Percentiles rank a stretch among this genome's conserved stretches.
These are phyloP conservation scores for Caenorhabditis becei DNA, from an alignment of 2,888 invertebrate species.

Conservation along the genomic window DNA sequence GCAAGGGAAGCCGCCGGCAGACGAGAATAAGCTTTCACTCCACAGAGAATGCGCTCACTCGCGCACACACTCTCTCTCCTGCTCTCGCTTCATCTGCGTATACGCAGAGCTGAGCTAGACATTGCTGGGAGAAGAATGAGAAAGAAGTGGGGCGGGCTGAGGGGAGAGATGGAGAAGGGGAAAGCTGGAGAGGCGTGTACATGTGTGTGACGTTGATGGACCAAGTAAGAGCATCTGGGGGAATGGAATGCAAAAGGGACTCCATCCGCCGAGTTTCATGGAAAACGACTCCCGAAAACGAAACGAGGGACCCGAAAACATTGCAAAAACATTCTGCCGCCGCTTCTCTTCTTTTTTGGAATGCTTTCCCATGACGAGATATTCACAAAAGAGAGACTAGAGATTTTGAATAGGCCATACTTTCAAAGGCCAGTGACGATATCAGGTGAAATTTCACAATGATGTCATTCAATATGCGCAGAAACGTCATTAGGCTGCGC, in stretches of 20 bases:
- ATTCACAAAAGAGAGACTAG: no score
- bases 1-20: constrained; percentile 30
- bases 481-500: background rate
- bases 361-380: background rate
- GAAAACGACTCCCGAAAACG: background rate
- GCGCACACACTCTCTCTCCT: constrained; percentile 6
- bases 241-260: constrained; percentile 12
- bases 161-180: constrained; percentile 19
- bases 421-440: background rate
- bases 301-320: background rate
- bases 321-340: background rate
- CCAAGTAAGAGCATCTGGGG: constrained; percentile 51
- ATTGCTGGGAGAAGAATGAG: constrained; percentile 24
- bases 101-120: background rate
- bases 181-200: constrained; percentile 18
- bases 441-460: background rate
- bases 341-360: background rate
- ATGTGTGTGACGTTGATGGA: constrained; percentile 57
- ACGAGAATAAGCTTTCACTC: constrained; percentile 8
- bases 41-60: constrained; percentile 29
- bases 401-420: background rate
- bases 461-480: background rate
- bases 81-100: constrained; percentile 20
- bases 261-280: background rate
- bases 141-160: constrained; percentile 30